Evolutionary conservation across 2,888 invertebrate species (phyloP).

Genomic region (Standfussiana lucernea): DNA sequence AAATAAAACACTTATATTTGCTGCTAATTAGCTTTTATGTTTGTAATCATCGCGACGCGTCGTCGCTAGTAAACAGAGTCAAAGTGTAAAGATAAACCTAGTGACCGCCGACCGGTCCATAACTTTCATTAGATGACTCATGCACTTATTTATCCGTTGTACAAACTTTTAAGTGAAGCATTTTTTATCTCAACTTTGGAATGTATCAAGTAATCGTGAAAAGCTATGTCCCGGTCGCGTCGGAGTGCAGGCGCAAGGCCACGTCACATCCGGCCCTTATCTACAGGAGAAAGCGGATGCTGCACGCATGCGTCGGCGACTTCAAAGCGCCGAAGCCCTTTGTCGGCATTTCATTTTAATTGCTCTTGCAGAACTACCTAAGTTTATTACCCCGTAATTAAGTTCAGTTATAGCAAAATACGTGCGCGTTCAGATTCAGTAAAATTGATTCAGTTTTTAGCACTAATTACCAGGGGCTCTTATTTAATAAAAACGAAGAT

Average conservation of each 20-base stretch:
- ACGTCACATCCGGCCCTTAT: constrained; percentile 87
- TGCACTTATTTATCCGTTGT: constrained; percentile 70
- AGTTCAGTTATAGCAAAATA: constrained; percentile 74
- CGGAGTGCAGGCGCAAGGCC: constrained; percentile 80
- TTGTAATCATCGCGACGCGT: constrained; percentile 47
- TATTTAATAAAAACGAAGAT: constrained; percentile 31
- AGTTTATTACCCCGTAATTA: constrained; percentile 80
- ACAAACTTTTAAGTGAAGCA: constrained; percentile 71
- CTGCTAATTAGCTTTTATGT: constrained; percentile 67
- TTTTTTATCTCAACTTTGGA: constrained; percentile 82
- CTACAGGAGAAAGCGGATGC: constrained; percentile 88
- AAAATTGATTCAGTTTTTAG: constrained; percentile 60
- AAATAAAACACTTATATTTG: constrained; percentile 66
- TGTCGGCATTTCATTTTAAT: constrained; percentile 83
- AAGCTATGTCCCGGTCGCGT: constrained; percentile 84
- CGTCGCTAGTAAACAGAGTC: constrained; percentile 57
- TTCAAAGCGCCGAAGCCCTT: constrained; percentile 83
- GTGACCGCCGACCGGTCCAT: constrained; percentile 51
- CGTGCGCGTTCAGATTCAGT: constrained; percentile 55
- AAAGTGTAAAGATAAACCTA: constrained; percentile 61
- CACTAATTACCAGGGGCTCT: constrained; percentile 20
- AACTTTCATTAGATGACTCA: constrained; percentile 79
- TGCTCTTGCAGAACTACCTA: constrained; percentile 84
- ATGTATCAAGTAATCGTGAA: constrained; percentile 89
- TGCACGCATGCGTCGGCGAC: constrained; percentile 77